These are phyloP conservation scores for Schlechtendalia chinensis DNA, from an alignment of 1,140 invertebrate species.

Conservation along the genomic window DNA sequence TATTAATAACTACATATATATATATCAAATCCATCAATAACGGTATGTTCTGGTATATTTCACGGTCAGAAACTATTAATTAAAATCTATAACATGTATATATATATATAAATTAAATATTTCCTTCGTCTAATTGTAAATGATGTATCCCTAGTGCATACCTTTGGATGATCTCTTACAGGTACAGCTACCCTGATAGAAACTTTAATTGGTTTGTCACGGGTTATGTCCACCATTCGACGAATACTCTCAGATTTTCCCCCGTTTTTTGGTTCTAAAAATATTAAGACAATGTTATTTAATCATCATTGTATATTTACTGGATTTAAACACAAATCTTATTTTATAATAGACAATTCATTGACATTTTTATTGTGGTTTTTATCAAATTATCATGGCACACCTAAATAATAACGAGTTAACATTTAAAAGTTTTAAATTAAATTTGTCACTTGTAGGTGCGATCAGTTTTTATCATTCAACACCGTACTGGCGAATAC, in stretches of 20 bases:
- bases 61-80: not conserved
- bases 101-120: conserved; percentile 15
- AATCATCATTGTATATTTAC: not conserved
- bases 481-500: conserved; percentile 21
- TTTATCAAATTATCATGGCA: conserved; percentile 4
- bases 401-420: conserved; percentile 5
- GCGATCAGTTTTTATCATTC: conserved; percentile 35
- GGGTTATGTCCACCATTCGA: conserved; percentile 77
- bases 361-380: not conserved
- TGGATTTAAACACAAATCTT: too few relatives aligned
- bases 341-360: too few relatives aligned
- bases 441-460: conserved; percentile 46
- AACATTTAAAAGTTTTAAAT: conserved; percentile 43
- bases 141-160: conserved; percentile 55
- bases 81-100: conserved; percentile 1
- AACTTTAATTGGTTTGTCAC: conserved; percentile 78
- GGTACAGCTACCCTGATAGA: conserved; percentile 77
- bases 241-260: conserved; percentile 52
- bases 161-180: conserved; percentile 79
- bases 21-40: conserved; percentile 1
- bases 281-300: conserved; percentile 2
- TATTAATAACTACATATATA: not conserved
- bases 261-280: conserved; percentile 23
- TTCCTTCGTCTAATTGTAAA: conserved; percentile 38
- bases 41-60: not conserved